phyloP scores from a whole-genome alignment of 2,113 vertebrate genomes.

The Aleadryas rufinucha region DNA sequence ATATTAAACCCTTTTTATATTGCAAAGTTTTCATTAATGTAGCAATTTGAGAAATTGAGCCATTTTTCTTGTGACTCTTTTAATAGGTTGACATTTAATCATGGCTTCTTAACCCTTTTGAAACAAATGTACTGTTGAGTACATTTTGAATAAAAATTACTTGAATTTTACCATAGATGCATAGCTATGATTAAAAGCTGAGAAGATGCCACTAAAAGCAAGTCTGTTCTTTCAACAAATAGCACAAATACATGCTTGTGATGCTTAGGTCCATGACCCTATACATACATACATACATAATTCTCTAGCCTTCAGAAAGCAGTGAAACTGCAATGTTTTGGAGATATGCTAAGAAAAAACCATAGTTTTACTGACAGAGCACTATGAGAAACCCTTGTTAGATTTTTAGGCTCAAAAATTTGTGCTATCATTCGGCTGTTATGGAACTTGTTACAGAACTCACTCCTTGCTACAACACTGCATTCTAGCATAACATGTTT shows the following conservation, averaged over 20 bases:
- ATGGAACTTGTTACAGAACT: neutral
- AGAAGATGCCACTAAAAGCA: neutral
- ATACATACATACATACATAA: neutral
- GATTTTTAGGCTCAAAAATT: neutral
- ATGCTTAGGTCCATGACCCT: neutral
- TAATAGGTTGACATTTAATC: neutral
- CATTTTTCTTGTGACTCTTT: neutral
- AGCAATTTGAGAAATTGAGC: neutral
- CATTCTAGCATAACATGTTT: neutral
- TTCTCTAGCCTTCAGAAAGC: neutral
- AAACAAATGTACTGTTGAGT: neutral
- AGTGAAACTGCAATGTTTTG: neutral
- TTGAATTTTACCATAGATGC: neutral
- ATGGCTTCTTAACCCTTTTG: neutral
- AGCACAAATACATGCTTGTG: neutral
- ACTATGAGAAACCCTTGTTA: neutral
- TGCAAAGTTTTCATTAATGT: neutral
- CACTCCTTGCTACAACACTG: neutral
- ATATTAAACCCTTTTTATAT: neutral
- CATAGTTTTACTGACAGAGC: neutral
- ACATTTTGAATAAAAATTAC: neutral
- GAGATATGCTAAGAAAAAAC: neutral
- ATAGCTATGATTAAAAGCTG: neutral
- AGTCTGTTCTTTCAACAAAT: neutral
- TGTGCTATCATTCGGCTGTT: neutral